Base-by-base conservation (phyloP, 2,797 vertebrate species). In the Alcedo atthis region DNA sequence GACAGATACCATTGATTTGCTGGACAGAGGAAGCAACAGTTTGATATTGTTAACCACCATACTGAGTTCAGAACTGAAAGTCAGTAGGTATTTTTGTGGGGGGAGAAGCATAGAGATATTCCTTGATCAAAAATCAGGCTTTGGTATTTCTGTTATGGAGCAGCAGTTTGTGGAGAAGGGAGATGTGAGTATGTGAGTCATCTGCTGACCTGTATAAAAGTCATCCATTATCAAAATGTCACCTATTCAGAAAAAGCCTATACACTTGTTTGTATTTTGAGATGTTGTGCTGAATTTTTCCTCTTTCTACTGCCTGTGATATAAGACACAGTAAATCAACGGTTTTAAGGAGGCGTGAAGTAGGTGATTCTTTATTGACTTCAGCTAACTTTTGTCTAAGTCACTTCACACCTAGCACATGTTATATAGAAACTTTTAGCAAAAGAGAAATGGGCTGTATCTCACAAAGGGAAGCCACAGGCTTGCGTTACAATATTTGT, bases 371-470 rank as follows among this genome's bases (percentile, higher is more conserved):
- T 81, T 79, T 24, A 35, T 32, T 85, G 45, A 43, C 32, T 32
- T 89, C 22, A 70, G 9, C 51, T 71, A 16, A 66, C 35, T 78
- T 22, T 71, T 70, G n/a, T 40, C 53, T 81, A 24, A 48, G 42
- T 45, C 6, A 19, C n/a, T 45, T 81, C 12, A 16, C 37, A n/a
- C 0, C 1, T 57, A 21, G 21, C 45, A 37, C 0, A 0, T n/a
- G 12, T 67, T 54, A 51, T 1, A 2, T 6, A 79, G 58, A 75
- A 86, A 43, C 43, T 16, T 33, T 18, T 8, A 73, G 48, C 53
- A 57, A 28, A 55, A n/a, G 54, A 68, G 17, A 78, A 81, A 32
- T 24, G 21, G 15, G 12, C 26, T 58, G 0, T 25, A 46, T 67
- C n/a, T 70, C 53, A 70, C 40, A 40, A 3, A 35, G 15, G 21